A percentile compares a stretch with the other conserved stretches of the same genome.
phyloP scores from a whole-genome alignment of 2,113 vertebrate species.

The Lethenteron reissneri region DNA sequence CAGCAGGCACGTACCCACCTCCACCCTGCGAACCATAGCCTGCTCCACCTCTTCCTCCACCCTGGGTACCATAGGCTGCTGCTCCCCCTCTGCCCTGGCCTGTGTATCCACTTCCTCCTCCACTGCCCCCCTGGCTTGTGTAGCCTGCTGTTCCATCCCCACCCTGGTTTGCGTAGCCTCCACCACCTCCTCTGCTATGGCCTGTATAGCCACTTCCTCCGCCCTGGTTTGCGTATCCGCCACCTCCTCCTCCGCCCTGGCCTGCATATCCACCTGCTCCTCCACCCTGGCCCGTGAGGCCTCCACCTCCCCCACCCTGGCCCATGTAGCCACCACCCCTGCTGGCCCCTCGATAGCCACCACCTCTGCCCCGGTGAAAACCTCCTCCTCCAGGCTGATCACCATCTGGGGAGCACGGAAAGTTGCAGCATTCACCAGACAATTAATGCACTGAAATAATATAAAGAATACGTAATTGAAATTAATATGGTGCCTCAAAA shows the following conservation, averaged over 20 bases:
- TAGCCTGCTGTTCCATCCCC: conserved; percentile 21
- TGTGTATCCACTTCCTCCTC: conserved; percentile 21
- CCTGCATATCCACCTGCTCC: conserved; percentile 10
- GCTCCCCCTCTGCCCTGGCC: conserved; percentile 31
- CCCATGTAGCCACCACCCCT: conserved; percentile 28
- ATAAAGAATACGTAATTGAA: too few relatives aligned
- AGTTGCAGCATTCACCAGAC: too few relatives aligned
- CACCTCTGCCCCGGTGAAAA: conserved; percentile 24
- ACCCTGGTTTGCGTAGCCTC: conserved; percentile 24
- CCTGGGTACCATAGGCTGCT: conserved; percentile 16
- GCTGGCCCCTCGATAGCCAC: conserved; percentile 29
- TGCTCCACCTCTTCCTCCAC: conserved; percentile 26
- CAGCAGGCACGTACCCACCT: conserved; percentile 29
- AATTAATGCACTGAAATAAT: too few relatives aligned
- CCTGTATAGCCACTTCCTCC: conserved; percentile 20
- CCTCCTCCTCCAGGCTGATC: conserved; percentile 12
- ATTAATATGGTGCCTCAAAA: not conserved
- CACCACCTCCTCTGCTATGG: conserved; percentile 23
- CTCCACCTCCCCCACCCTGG: conserved; percentile 15
- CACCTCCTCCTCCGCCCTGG: not conserved
- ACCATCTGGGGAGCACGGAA: not conserved
- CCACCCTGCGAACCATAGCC: conserved; percentile 31
- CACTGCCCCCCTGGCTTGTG: conserved; percentile 17
- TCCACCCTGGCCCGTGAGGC: conserved; percentile 21
- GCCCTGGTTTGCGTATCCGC: not conserved